A percentile compares a stretch with the other conserved stretches of the same genome.
These are phyloP conservation scores for Acanthopagrus latus DNA, from an alignment of 2,797 vertebrate species.

Conservation along the genomic window DNA sequence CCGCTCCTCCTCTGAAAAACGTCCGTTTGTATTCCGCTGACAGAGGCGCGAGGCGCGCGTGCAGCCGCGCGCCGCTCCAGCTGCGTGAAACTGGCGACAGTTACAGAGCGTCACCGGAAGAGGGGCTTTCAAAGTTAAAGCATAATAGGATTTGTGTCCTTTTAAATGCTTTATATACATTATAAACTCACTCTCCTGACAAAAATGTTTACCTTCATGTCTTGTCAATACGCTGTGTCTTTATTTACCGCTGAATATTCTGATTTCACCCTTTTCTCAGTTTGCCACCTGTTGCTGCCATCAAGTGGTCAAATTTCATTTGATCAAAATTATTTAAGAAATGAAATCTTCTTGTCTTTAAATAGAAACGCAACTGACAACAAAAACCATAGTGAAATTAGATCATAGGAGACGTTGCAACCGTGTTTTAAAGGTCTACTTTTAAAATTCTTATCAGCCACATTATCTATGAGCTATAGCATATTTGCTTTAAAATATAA, in stretches of 20 bases:
- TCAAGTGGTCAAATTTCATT: conserved; percentile 30
- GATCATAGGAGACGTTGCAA: not conserved
- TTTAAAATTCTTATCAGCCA: no score
- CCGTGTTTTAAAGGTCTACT: accelerated
- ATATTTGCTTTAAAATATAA: not conserved
- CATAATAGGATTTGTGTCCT: accelerated
- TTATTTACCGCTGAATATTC: not conserved
- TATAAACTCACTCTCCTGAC: not conserved
- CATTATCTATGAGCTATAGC: not conserved
- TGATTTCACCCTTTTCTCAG: not conserved
- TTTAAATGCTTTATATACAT: not conserved
- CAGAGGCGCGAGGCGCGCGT: conserved; percentile 67
- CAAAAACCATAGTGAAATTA: not conserved
- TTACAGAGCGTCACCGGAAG: conserved; percentile 57
- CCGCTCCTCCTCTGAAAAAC: conserved; percentile 11
- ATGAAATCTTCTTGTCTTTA: not conserved
- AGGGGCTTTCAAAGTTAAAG: conserved; percentile 66
- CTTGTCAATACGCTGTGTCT: not conserved
- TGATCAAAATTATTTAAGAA: not conserved
- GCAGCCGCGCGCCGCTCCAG: conserved; percentile 68
- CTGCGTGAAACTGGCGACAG: conserved; percentile 48
- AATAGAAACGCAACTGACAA: not conserved
- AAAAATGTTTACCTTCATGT: not conserved
- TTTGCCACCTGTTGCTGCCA: conserved; percentile 41
- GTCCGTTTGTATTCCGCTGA: conserved; percentile 63